phyloP scores from a whole-genome alignment of 2,113 vertebrate species.

The Scopus umbretta region DNA sequence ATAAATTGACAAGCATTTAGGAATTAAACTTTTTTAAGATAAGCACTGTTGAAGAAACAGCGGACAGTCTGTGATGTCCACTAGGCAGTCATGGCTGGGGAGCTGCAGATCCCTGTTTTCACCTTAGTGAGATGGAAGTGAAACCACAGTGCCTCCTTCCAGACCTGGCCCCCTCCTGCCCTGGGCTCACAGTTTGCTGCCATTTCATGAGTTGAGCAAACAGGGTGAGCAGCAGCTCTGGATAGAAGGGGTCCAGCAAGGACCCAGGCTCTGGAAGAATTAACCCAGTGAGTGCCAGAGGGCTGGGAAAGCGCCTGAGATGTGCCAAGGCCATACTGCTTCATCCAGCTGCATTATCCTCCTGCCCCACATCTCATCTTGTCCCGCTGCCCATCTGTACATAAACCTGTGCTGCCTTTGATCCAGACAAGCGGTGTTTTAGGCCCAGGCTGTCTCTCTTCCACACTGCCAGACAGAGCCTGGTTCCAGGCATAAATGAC shows the following conservation, averaged over 20 bases:
- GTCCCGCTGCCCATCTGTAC: neutral
- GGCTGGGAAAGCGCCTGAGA: neutral
- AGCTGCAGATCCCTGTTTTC: neutral
- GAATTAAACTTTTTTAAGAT: neutral
- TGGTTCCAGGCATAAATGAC: neutral
- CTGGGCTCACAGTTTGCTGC: neutral
- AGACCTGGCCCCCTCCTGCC: neutral
- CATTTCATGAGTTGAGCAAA: neutral
- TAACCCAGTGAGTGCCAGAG: neutral
- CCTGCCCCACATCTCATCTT: accelerated
- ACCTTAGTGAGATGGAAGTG: neutral
- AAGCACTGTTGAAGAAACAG: neutral
- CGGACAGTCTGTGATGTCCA: neutral
- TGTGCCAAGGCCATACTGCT: neutral
- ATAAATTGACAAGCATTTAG: neutral
- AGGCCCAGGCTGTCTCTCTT: neutral
- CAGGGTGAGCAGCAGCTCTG: neutral
- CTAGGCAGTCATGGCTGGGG: neutral
- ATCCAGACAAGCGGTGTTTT: neutral
- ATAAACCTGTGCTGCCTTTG: accelerated
- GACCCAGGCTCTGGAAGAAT: neutral
- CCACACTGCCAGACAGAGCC: neutral
- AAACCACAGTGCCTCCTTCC: neutral
- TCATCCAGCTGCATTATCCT: neutral
- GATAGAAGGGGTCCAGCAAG: neutral